Percentiles rank a stretch among this genome's conserved stretches.
phyloP scores from a whole-genome alignment of 2,888 invertebrate species.

The Dorcus parallelipipedus region DNA sequence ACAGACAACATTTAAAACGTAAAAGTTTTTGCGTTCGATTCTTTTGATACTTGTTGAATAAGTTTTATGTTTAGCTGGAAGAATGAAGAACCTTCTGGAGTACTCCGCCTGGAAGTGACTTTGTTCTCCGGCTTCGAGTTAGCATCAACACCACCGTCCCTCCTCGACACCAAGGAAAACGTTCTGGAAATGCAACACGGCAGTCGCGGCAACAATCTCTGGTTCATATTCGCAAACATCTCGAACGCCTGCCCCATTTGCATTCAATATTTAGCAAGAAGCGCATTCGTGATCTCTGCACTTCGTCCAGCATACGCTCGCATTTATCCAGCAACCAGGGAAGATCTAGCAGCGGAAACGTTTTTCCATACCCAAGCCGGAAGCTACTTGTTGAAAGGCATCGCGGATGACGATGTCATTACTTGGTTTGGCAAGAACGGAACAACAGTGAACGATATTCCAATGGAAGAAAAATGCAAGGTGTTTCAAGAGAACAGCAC shows the following conservation, averaged over 20 bases:
- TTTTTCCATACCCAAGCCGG: constrained; percentile 61
- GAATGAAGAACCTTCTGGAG: constrained; percentile 58
- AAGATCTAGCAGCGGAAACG: constrained; percentile 61
- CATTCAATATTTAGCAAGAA: constrained; percentile 59
- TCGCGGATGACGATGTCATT: constrained; percentile 63
- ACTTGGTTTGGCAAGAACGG: constrained; percentile 65
- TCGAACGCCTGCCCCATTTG: constrained; percentile 61
- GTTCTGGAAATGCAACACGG: constrained; percentile 61
- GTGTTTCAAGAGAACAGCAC: neutral
- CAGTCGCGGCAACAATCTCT: constrained; percentile 58
- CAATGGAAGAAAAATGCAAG: constrained; percentile 2
- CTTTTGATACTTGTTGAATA: constrained; percentile 1
- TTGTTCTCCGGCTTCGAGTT: constrained; percentile 64
- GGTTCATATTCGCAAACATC: constrained; percentile 65
- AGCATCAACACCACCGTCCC: constrained; percentile 47
- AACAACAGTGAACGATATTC: constrained; percentile 31
- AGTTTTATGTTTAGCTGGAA: constrained; percentile 54
- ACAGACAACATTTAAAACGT: neutral
- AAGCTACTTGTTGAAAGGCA: constrained; percentile 59
- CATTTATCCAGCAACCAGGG: constrained; percentile 60
- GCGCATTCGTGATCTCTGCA: constrained; percentile 59
- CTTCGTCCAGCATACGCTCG: constrained; percentile 62
- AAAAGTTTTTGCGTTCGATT: neutral
- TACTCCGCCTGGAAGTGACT: constrained; percentile 59
- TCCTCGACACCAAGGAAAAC: constrained; percentile 56